phyloP scores from a whole-genome alignment of 2,797 vertebrate species.

The Tangara arthus region DNA sequence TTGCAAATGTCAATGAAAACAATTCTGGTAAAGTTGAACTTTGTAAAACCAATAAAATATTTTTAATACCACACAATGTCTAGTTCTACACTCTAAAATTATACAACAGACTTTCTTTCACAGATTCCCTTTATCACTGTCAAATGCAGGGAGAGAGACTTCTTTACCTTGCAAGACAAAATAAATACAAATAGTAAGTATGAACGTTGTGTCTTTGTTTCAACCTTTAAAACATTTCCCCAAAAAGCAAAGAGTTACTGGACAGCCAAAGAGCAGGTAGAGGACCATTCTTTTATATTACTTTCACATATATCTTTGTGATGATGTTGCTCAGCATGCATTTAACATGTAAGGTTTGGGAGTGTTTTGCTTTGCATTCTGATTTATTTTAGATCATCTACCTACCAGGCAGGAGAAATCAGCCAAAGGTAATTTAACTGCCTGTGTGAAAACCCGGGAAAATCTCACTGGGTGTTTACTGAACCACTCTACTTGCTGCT shows the following conservation, averaged over 20 bases:
- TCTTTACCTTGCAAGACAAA: slow-evolving; percentile 10
- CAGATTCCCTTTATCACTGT: neutral
- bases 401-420: neutral
- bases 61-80: neutral
- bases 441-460: neutral
- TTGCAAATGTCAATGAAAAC: slow-evolving; percentile 28
- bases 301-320: neutral
- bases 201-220: neutral
- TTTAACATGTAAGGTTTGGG: neutral
- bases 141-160: neutral
- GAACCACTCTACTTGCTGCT: neutral
- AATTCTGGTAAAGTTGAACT: neutral
- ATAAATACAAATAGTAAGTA: neutral
- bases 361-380: neutral
- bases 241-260: neutral
- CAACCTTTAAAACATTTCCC: neutral
- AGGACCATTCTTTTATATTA: neutral
- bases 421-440: neutral
- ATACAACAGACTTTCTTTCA: neutral
- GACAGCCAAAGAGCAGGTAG: neutral
- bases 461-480: neutral
- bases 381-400: neutral
- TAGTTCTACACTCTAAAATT: slow-evolving; percentile 1
- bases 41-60: neutral
- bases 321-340: neutral